Percentiles rank a stretch among this genome's conserved stretches.
Conservation (phyloP, 2,113 vertebrate genomes). For the Holacanthus passer region DNA sequence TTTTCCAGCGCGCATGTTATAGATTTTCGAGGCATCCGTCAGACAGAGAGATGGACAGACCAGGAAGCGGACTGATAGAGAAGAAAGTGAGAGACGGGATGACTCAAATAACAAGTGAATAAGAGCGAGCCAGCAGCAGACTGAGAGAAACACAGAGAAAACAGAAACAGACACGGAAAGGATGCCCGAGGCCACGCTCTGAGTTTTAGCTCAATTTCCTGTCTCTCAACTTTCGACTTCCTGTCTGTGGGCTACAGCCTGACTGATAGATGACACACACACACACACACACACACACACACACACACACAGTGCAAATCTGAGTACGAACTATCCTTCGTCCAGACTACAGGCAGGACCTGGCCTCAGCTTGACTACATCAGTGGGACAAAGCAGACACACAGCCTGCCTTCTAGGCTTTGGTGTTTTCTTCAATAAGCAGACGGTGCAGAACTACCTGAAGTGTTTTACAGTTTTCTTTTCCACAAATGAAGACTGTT, state of each 20-base stretch:
- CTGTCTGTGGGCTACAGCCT: constrained; percentile 27
- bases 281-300: constrained; percentile 10
- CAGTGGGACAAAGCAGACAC: constrained; percentile 1
- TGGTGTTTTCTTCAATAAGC: constrained; percentile 36
- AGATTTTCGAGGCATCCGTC: constrained; percentile 5
- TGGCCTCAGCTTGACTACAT: constrained; percentile 29
- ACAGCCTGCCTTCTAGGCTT: constrained; percentile 8
- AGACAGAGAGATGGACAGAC: constrained; percentile 13
- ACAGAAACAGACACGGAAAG: neutral
- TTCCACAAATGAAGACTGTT: neutral
- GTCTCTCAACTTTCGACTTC: constrained; percentile 26
- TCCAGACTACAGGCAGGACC: constrained; percentile 32
- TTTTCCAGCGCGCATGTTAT: neutral
- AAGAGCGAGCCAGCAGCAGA: constrained; percentile 7
- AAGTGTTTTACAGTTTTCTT: constrained; percentile 17
- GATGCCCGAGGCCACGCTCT: neutral
- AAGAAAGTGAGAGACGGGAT: neutral
- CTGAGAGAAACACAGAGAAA: neutral
- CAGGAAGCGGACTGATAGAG: neutral
- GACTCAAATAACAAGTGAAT: constrained; percentile 18
- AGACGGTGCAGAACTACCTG: constrained; percentile 24
- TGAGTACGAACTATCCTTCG: neutral
- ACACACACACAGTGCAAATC: neutral
- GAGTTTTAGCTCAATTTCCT: constrained; percentile 42
- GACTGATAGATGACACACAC: constrained; percentile 2